A percentile compares a stretch with the other conserved stretches of the same genome.
Evolutionary conservation across 2,797 vertebrate genomes (phyloP).

Genomic region (Zenarchopterus dispar): DNA sequence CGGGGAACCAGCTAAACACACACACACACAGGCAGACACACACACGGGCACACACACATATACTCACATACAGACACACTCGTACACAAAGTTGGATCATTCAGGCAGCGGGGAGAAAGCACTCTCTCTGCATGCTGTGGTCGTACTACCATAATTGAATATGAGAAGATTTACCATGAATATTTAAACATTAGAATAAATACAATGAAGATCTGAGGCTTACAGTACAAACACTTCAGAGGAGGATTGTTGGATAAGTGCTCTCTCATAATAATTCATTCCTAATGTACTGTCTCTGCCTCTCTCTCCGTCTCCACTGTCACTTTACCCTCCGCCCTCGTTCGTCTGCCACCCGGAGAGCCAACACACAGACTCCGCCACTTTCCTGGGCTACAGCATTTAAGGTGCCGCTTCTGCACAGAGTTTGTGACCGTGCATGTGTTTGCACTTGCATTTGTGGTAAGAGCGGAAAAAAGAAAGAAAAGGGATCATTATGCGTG

Average conservation of each 20-base stretch:
- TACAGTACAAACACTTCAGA: slow-evolving; percentile 79
- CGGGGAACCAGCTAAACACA: slow-evolving; percentile 76
- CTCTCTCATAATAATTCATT: slow-evolving; percentile 79
- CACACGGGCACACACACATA: slow-evolving; percentile 3
- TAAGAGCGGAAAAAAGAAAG: slow-evolving; percentile 12
- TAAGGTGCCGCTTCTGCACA: slow-evolving; percentile 22
- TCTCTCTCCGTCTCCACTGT: slow-evolving; percentile 34
- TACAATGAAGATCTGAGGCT: slow-evolving; percentile 82
- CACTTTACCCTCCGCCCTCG: slow-evolving; percentile 38
- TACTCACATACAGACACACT: slow-evolving; percentile 26
- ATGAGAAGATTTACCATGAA: slow-evolving; percentile 90
- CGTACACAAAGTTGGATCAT: slow-evolving; percentile 62
- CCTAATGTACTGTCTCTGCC: slow-evolving; percentile 71
- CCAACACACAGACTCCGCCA: slow-evolving; percentile 43
- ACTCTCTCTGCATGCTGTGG: slow-evolving; percentile 78
- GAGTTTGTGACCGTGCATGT: slow-evolving; percentile 16
- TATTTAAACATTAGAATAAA: slow-evolving; percentile 91
- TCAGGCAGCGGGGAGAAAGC: slow-evolving; percentile 71
- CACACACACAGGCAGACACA: not conserved
- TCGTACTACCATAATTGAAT: slow-evolving; percentile 85
- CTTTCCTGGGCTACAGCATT: slow-evolving; percentile 34
- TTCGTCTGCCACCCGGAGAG: slow-evolving; percentile 52
- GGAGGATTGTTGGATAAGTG: slow-evolving; percentile 79
- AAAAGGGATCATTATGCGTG: slow-evolving; percentile 43
- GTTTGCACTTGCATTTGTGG: slow-evolving; percentile 10